Base-by-base conservation (phyloP, 2,888 invertebrate genomes). In the Torymus auratus region DNA sequence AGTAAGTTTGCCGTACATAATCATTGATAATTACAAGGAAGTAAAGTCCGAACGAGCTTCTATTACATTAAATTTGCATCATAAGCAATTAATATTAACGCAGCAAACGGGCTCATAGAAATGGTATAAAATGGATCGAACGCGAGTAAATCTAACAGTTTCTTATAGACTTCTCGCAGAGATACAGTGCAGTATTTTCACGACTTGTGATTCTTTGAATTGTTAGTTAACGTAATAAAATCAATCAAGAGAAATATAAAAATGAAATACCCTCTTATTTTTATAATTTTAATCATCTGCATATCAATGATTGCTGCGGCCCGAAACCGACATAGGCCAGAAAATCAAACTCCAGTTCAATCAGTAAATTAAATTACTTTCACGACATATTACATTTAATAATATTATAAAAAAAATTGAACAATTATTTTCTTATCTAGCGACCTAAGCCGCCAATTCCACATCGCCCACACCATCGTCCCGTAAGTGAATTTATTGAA, bases 381-480 rank as follows among this genome's bases (percentile, higher is more conserved):
- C 12, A 58, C 53, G 28, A 28, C 7, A 28, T 28, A 28, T 28
- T 60, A 14, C 12, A 23, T 71, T 11, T 58, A 58, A 41, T 17
- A 10, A 28, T 68, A 20, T 52, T 41, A 41, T n/a, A 2, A 41
- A 13, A 23, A 28, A 53, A 13, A n/a, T n/a, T 64, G 0, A n/a
- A 11, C 67, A n/a, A 64, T n/a, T 2, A 3, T 65, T 68, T 67
- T 58, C 55, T 60, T 53, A 12, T 50, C 14, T 13, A 80, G 76
- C 65, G 72, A 41, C 76, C 80, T 13, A 74, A 17, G 53, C 75
- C 80, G 13, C 80, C 70, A 1, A 53, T 56, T 15, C 80, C 80
- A 4, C 78, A 75, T n/a, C 83, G 84, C 23, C 83, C 83, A 28
- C 28, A 28, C 10, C 82, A 84, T 10, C 84, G 82, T 15, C 84